A percentile compares a stretch with the other conserved stretches of the same genome.
Evolutionary conservation across 2,797 vertebrate species (phyloP).

Genomic region (Enteromius argenteus): DNA sequence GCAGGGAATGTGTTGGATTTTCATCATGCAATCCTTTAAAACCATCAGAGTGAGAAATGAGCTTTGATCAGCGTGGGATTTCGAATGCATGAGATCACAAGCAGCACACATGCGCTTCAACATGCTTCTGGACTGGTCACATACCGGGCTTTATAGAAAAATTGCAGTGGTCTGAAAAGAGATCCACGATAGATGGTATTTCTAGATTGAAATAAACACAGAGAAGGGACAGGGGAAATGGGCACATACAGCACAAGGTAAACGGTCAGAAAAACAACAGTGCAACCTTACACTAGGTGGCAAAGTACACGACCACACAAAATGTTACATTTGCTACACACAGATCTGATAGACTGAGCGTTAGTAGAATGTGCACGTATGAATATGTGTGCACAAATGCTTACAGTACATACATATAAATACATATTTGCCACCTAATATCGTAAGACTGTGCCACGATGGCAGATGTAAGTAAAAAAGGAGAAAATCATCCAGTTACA

Average conservation of each 20-base stretch:
- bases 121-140: conserved; percentile 71
- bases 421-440: conserved; percentile 39
- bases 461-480: conserved; percentile 41
- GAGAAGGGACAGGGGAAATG: conserved; percentile 52
- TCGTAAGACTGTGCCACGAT: conserved; percentile 48
- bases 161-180: conserved; percentile 65
- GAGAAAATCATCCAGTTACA: conserved; percentile 11
- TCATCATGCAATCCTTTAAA: conserved; percentile 33
- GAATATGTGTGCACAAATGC: not conserved
- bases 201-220: conserved; percentile 64
- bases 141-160: conserved; percentile 68
- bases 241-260: conserved; percentile 32
- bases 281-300: conserved; percentile 43
- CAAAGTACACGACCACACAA: conserved; percentile 23
- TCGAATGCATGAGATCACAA: conserved; percentile 61
- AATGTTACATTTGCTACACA: not conserved
- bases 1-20: conserved; percentile 20
- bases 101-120: conserved; percentile 72
- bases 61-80: conserved; percentile 50
- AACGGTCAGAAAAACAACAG: conserved; percentile 32
- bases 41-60: conserved; percentile 40
- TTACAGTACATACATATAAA: not conserved
- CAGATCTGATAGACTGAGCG: not conserved
- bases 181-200: conserved; percentile 62
- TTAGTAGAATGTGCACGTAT: not conserved